Base-by-base conservation (phyloP, 2,888 invertebrate species). In the Catocala sponsa region DNA sequence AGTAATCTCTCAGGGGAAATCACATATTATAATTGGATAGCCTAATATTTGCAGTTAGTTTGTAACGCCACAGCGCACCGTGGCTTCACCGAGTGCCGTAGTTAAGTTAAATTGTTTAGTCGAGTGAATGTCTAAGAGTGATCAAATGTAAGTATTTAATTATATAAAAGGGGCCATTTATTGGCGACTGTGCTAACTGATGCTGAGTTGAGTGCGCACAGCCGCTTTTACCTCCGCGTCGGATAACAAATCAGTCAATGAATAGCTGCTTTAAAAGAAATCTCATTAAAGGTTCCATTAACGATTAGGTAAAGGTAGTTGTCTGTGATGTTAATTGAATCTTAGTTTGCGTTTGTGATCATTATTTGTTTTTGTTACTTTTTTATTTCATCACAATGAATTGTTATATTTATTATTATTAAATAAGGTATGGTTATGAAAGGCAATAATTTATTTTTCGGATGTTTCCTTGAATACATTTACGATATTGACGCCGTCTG, bases 281-380 rank as follows among this genome's bases (percentile, higher is more conserved):
- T 90, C 89, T 91, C 90, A 85, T 82, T 80, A 80, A 79, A 80
- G 75, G 78, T 85, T 84, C 82, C 83, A 90, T 86, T 85, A 82
- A 79, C 68, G 72, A 79, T 84, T 88, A 89, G 82, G 77, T 84
- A 79, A 83, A 86, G 63, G 86, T 92, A 92, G 91, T 81, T 88
- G 87, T 91, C 92, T 93, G 93, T 93, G 92, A 93, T 92, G 88
- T 88, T 90, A 81, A 83, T 82, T 86, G 76, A 85, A 78, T 79
- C 74, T 82, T 88, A 85, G 79, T 72, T 88, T 87, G 78, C 83
- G 78, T 87, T 89, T 76, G 75, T 86, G 78, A 83, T 82, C 74
- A 56, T 78, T 66, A 72, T 72, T 69, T 71, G 65, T 74, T 79
- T 70, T 62, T 72, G 65, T 77, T 65, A 63, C 5, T 55, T 42